Base-by-base conservation (phyloP, 2,888 invertebrate species). In the Cabera pusaria region DNA sequence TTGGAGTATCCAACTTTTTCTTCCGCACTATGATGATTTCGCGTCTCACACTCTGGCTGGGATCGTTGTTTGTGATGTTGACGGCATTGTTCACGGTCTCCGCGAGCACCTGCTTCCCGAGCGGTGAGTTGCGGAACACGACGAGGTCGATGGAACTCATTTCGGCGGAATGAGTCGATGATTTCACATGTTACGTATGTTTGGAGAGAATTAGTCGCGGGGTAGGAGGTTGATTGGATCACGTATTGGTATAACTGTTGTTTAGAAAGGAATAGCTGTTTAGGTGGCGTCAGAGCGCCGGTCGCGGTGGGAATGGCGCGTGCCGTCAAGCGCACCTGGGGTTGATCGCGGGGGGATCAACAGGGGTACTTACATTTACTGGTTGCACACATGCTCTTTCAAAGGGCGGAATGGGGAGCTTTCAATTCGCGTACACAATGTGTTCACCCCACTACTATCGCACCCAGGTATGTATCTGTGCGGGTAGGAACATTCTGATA, bases 41-140 rank as follows among this genome's bases (percentile, higher is more conserved):
- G 62, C 86, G 79, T 58, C 79, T 70, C 39, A 73, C 68, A 48
- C 71, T 77, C 51, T 74, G 78, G 58, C 70, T 75, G 33, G 48
- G 44, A 38, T 75, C 80, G 53, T 85, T 85, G 59, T 85, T 87
- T 55, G 81, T 81, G 68, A 90, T 91, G 66, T 90, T 91, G 67
- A 86, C 72, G 65, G 86, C 75, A 84, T 90, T 91, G 86, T 91
- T 91, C 76, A 90, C 90, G 72, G 90, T 81, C 72, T 92, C 92
- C 64, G 92, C 92, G 54, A 93, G 90, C 81, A 93, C 90, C 90
- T 92, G 92, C 82, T 91, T 91, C 66, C 81, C 81, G 59, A 90
- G 81, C 52, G 88, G 82, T 53, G 90, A 88, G 78, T 90, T 90
- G 78, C 91, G 90, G 80, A 89, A 90, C 64, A 90, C 90, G 48